phyloP scores from a whole-genome alignment of 2,113 vertebrate genomes.

The Heterotilapia buettikoferi region DNA sequence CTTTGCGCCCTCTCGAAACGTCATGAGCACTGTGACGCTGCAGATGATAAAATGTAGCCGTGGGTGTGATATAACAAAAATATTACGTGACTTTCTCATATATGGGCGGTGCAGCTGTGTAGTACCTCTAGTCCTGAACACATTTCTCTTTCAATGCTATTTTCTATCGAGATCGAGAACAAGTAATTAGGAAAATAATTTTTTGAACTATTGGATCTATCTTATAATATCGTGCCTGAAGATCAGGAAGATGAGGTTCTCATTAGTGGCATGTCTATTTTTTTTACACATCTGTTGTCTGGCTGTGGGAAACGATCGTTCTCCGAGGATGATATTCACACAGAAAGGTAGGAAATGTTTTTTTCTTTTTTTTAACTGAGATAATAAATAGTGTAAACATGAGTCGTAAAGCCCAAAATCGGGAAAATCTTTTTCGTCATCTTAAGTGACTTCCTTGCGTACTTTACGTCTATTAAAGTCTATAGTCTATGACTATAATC shows the following conservation, averaged over 20 bases:
- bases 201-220: not conserved
- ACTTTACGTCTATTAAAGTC: not conserved
- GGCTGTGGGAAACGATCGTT: not conserved
- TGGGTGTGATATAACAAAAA: accelerated
- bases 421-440: not conserved
- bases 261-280: not conserved
- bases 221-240: not conserved
- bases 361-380: accelerated
- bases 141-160: accelerated
- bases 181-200: not conserved
- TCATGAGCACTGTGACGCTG: not conserved
- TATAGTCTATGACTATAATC: not conserved
- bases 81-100: not conserved
- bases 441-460: not conserved
- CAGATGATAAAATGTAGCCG: not conserved
- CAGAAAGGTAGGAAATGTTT: not conserved
- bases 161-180: not conserved
- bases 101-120: not conserved
- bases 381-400: not conserved
- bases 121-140: accelerated
- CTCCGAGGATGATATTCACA: slow-evolving; percentile 35
- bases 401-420: not conserved
- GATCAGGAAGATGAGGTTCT: not conserved
- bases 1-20: not conserved
- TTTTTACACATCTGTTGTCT: not conserved